Evolutionary conservation across 2,888 invertebrate genomes (phyloP), one percentile per base, ranked within the genome.

Genomic region (Spatulosminthurus flaviceps): DNA sequence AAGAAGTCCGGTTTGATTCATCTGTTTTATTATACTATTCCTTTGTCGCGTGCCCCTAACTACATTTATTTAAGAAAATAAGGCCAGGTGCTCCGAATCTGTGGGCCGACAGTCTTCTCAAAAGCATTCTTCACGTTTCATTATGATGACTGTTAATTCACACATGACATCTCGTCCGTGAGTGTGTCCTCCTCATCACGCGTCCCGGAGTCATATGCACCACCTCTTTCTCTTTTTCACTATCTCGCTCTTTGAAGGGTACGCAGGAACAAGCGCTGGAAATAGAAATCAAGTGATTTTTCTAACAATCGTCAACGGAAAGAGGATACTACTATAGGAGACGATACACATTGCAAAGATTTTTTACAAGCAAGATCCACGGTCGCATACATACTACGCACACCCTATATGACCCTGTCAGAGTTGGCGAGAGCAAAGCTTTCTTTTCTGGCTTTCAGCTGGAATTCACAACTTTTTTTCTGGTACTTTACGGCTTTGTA

Each of bases 1-100:
- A 61, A 61, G 74, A 51, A 75, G 64, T 75, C 75, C 66, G 29
- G 75, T 34, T 75, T 67, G n/a, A 75, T 64, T 75, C 75, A 24
- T 41, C 43, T 64, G n/a, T 75, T 75, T 72, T 34, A 34, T 34
- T 51, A 51, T 51, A 2, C 51, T 4, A 72, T 42, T 41, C 75
- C 66, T 41, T 75, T 75, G 75, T 75, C 75, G 75, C 75, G 75
- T 75, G 75, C 74, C 34, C 28, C 26, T 29, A 26, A 67, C 29
- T 61, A 29, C 21, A 74, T 29, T 51, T 51, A 51, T 29, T 75
- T 41, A 29, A 75, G 29, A 29, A 51, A 64, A 75, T 75, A 34
- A 41, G 26, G 66, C 75, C 75, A 75, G 75, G 75, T 75, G 75
- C 75, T 74, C 29, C 43, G 42, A 42, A 43, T 42, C 42, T 72